phyloP scores from a whole-genome alignment of 2,797 vertebrate species.

The Agapornis canus region DNA sequence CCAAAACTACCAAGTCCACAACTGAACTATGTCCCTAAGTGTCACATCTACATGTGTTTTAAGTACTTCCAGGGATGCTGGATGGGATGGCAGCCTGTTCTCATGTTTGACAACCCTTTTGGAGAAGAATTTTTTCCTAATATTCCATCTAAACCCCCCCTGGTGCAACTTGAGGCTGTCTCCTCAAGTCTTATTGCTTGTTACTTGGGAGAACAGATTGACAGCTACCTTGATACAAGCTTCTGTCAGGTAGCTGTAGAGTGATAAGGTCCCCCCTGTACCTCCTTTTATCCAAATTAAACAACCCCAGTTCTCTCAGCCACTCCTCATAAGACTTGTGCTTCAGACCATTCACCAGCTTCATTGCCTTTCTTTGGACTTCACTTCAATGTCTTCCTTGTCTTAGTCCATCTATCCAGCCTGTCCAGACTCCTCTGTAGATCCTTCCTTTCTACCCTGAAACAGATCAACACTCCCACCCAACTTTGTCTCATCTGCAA shows the following conservation, averaged over 20 bases:
- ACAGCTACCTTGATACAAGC: background rate
- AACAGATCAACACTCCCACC: background rate
- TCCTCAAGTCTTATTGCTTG: background rate
- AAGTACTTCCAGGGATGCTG: background rate
- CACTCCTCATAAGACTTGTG: background rate
- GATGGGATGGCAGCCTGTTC: background rate
- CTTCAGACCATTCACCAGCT: background rate
- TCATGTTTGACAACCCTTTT: background rate
- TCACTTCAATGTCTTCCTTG: background rate
- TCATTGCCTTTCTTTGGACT: background rate
- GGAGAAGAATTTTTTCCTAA: background rate
- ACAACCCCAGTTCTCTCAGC: background rate
- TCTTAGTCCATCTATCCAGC: background rate
- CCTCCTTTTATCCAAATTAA: background rate
- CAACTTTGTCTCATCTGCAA: background rate
- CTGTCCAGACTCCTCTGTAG: background rate
- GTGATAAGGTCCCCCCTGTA: background rate
- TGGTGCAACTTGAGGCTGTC: background rate
- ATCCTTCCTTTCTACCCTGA: background rate
- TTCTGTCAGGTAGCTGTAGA: background rate
- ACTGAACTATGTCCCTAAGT: background rate
- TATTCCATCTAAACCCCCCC: background rate
- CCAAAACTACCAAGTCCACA: background rate
- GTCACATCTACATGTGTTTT: background rate
- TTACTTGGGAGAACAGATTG: background rate